phyloP scores from a whole-genome alignment of 2,888 invertebrate species.

The Carpatolechia fugitivella region DNA sequence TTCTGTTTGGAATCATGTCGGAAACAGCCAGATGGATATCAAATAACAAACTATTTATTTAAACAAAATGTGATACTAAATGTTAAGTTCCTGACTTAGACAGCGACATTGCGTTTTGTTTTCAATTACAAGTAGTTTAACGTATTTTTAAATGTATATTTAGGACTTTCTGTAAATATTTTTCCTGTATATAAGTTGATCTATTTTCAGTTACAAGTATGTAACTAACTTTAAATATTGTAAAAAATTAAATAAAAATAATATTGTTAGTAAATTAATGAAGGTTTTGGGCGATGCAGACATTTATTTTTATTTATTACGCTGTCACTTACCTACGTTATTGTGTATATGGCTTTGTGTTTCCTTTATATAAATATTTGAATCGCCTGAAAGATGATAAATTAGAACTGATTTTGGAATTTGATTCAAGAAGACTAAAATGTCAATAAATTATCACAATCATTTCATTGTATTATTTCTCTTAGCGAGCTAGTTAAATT shows the following conservation, averaged over 20 bases:
- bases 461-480: not conserved
- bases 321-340: not conserved
- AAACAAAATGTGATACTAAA: slow-evolving; percentile 65
- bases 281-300: not conserved
- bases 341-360: not conserved
- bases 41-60: slow-evolving; percentile 23
- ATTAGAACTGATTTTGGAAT: not conserved
- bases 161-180: slow-evolving; percentile 21
- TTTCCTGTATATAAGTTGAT: slow-evolving; percentile 26
- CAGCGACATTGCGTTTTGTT: slow-evolving; percentile 28
- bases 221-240: not conserved
- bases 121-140: not conserved
- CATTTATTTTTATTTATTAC: not conserved
- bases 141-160: not conserved
- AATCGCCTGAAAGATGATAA: not conserved
- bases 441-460: not conserved
- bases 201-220: slow-evolving; percentile 9
- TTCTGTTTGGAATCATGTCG: not conserved
- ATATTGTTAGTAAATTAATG: not conserved
- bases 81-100: slow-evolving; percentile 44
- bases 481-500: slow-evolving; percentile 13
- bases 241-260: not conserved
- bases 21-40: too few relatives aligned
- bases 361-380: not conserved
- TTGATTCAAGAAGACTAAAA: not conserved